Percentiles rank a stretch among this genome's conserved stretches.
These are phyloP conservation scores for Rhyzopertha dominica DNA, from an alignment of 1,140 invertebrate species.

Conservation along the genomic window DNA sequence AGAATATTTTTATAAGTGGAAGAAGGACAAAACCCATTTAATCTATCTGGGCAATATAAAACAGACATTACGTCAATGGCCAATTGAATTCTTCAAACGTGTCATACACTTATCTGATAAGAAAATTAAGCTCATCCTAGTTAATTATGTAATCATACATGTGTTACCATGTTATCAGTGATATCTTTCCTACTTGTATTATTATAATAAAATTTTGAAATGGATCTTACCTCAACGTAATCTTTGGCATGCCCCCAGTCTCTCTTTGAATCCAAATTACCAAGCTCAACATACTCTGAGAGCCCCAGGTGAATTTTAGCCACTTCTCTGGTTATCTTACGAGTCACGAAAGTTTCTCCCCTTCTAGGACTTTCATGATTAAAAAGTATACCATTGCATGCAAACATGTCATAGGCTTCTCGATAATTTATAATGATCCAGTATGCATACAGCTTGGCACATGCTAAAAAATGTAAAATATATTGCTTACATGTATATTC, in stretches of 20 bases:
- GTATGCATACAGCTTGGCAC: slow-evolving; percentile 96
- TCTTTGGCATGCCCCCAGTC: slow-evolving; percentile 99
- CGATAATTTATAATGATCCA: slow-evolving; percentile 99
- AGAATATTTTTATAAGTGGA: too few relatives aligned
- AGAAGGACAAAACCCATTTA: too few relatives aligned
- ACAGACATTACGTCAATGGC: too few relatives aligned
- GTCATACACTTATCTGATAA: too few relatives aligned
- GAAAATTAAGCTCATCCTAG: too few relatives aligned
- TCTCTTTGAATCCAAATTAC: slow-evolving; percentile 91
- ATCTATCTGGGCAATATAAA: too few relatives aligned
- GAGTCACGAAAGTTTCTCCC: slow-evolving; percentile 98
- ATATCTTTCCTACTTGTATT: too few relatives aligned
- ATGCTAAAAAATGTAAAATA: slow-evolving; percentile 60
- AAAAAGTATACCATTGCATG: slow-evolving; percentile 97
- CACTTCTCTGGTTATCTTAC: slow-evolving; percentile 96
- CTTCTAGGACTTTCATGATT: slow-evolving; percentile 98
- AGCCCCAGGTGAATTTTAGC: slow-evolving; percentile 92
- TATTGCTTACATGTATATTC: too few relatives aligned
- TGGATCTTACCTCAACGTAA: slow-evolving; percentile 92
- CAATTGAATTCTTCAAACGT: too few relatives aligned
- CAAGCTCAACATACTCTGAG: slow-evolving; percentile 83
- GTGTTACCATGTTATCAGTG: too few relatives aligned
- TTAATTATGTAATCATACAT: too few relatives aligned
- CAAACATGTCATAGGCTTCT: slow-evolving; percentile 97
- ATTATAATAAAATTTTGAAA: too few relatives aligned